phyloP scores from a whole-genome alignment of 1,140 invertebrate genomes.

The Nomia melanderi region DNA sequence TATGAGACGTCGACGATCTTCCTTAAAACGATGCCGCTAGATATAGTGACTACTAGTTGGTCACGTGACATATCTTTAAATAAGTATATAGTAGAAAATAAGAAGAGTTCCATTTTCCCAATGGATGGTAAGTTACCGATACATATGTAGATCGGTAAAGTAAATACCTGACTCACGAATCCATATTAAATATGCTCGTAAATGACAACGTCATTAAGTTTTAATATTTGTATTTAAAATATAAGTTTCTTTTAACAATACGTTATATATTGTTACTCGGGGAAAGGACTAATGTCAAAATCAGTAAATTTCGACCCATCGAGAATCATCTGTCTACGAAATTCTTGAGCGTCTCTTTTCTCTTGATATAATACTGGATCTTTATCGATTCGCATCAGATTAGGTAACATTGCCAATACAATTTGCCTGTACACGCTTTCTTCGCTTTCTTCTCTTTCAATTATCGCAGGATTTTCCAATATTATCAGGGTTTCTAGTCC shows the following conservation, averaged over 20 bases:
- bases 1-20: neutral
- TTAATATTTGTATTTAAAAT: neutral
- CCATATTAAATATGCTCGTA: too few species aligned
- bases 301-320: neutral
- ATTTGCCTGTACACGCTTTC: constrained; percentile 4
- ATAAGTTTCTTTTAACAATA: neutral
- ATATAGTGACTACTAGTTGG: neutral
- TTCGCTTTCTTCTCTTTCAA: neutral
- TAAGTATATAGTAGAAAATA: neutral
- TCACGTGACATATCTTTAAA: neutral
- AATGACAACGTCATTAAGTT: neutral
- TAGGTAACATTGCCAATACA: constrained; percentile 37
- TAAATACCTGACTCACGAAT: too few species aligned
- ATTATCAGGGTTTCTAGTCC: constrained; percentile 38
- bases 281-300: neutral
- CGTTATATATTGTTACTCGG: neutral
- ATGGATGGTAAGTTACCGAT: neutral
- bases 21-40: constrained; percentile 1
- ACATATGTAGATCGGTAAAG: neutral
- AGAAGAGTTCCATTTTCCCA: neutral
- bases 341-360: constrained; percentile 21
- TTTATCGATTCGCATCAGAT: constrained; percentile 42
- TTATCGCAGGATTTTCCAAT: constrained; percentile 32
- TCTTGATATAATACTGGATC: constrained; percentile 21
- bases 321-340: constrained; percentile 6